phyloP scores from a whole-genome alignment of 2,888 invertebrate species.

The Furcula furcula region DNA sequence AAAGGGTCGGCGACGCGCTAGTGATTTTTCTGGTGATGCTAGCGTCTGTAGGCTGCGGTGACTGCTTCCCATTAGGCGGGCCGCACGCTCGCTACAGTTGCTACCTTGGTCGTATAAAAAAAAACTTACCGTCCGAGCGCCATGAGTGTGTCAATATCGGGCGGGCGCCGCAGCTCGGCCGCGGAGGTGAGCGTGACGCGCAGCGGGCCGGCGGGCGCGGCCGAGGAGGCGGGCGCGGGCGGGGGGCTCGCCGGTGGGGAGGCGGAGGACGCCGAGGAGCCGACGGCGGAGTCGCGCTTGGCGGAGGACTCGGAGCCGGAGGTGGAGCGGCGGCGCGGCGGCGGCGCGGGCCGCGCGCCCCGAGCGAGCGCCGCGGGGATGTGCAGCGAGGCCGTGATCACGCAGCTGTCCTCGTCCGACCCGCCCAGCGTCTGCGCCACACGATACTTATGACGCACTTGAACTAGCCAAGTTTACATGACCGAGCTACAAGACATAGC shows the following conservation, averaged over 20 bases:
- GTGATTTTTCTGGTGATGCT: no score
- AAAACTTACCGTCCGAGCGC: constrained; percentile 54
- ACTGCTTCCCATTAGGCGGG: no score
- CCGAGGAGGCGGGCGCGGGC: constrained; percentile 38
- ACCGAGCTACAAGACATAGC: no score
- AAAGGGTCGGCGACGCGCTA: no score
- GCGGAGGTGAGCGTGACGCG: constrained; percentile 84
- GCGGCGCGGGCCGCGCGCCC: constrained; percentile 46
- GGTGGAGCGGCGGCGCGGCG: constrained; percentile 60
- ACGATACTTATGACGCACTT: no score
- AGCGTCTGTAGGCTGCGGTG: no score
- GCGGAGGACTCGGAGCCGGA: constrained; percentile 27
- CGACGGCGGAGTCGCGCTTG: constrained; percentile 59
- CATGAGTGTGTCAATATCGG: constrained; percentile 61
- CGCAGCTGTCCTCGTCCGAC: constrained; percentile 83
- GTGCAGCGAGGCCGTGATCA: constrained; percentile 90
- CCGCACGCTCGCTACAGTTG: no score
- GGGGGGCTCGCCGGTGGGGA: constrained; percentile 63
- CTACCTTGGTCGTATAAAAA: no score
- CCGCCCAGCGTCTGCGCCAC: constrained; percentile 80
- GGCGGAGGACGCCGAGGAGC: constrained; percentile 69
- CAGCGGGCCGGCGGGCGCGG: constrained; percentile 51
- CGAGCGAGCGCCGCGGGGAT: constrained; percentile 84
- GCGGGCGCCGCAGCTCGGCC: constrained; percentile 76
- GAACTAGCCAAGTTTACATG: no score